These are phyloP conservation scores for Nerophis lumbriciformis DNA, from an alignment of 2,113 vertebrate genomes.

Conservation along the genomic window DNA sequence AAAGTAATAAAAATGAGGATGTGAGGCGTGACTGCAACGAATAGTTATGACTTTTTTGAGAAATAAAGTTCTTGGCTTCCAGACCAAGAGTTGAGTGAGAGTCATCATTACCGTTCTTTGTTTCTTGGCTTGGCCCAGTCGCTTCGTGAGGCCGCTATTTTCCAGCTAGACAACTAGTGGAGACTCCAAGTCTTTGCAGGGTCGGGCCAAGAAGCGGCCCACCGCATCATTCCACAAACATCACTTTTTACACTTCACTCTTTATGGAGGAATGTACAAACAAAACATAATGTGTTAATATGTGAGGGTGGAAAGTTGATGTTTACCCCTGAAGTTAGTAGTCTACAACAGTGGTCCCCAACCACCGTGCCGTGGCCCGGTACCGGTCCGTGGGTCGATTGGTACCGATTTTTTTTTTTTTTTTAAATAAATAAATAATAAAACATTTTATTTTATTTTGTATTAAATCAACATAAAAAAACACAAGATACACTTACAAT, in stretches of 20 bases:
- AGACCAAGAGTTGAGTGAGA: constrained; percentile 1
- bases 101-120: constrained; percentile 8
- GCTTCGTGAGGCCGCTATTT: not conserved
- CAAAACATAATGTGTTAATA: not conserved
- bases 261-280: constrained; percentile 1
- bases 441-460: no score
- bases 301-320: not conserved
- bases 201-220: not conserved
- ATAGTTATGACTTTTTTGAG: not conserved
- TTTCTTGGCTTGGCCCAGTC: constrained; percentile 1
- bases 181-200: constrained; percentile 1
- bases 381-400: no score
- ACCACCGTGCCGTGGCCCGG: no score
- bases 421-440: no score
- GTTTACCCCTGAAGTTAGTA: no score
- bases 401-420: no score
- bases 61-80: constrained; percentile 1
- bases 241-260: not conserved
- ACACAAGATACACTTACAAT: no score
- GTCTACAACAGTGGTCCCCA: no score
- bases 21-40: constrained; percentile 3
- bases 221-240: not conserved
- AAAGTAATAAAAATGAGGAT: constrained; percentile 2
- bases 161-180: not conserved
- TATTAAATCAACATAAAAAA: no score